Evolutionary conservation across 2,113 vertebrate species (phyloP), one percentile per base, ranked within the genome.

Genomic region (Cryptoleucopteryx plumbea): DNA sequence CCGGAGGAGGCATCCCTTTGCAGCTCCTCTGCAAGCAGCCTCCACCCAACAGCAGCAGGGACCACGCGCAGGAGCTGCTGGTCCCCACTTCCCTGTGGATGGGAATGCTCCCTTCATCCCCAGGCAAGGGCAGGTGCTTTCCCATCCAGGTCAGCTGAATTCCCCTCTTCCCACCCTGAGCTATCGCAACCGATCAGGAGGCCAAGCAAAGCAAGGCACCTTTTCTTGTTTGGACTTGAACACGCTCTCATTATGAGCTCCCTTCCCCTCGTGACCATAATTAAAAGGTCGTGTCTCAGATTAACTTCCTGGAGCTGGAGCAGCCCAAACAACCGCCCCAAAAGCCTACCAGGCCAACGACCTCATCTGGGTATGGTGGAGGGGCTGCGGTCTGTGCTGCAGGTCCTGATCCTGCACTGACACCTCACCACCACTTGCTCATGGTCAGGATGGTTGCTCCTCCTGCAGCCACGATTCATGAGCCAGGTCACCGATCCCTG

Each of bases 341-440:
- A 50, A 38, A 34, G 26, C 48, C 45, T 7, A 27, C 36, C 88
- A 59, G 68, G 70, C 59, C 4, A 1, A n/a, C 6, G 1, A 23
- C 6, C 56, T 31, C n/a, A 12, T 3, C 36, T 4, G 36, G 47
- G n/a, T 6, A 16, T 0, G 5, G 15, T 3, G 3, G 34, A 42
- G 34, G 55, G 56, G 66, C 58, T 4, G 50, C 2, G 1, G 66
- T 11, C 1, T 4, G 20, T 10, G 43, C 78, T 45, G 56, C 25
- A 13, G 55, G 36, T 50, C 32, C 84, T 6, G 27, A 11, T 34
- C 36, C 67, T 2, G 8, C 78, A 13, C 40, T 1, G 11, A 36
- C 45, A 16, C 50, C 63, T 12, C 58, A 4, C 22, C 36, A 16
- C 38, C 8, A 1, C 18, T 11, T 3, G 18, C 31, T 34, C 12